Evolutionary conservation across 2,888 invertebrate genomes (phyloP).

Genomic region (Saturnia pavonia): DNA sequence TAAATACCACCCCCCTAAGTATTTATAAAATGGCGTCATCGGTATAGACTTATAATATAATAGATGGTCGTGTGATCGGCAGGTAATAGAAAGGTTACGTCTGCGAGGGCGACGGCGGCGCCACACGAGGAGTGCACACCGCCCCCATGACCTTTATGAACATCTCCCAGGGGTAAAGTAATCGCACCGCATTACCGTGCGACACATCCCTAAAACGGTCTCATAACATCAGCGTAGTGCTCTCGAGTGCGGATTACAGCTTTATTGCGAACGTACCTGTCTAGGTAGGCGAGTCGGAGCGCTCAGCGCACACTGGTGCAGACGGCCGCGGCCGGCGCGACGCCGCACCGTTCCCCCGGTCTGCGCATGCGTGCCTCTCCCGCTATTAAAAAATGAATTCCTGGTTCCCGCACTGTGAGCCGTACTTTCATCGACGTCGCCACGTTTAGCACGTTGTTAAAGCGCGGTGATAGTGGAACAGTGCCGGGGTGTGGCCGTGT

Average conservation of each 20-base stretch:
- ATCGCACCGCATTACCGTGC: conserved; percentile 57
- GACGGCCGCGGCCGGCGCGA: conserved; percentile 44
- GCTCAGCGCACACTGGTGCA: conserved; percentile 66
- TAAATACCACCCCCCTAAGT: conserved; percentile 52
- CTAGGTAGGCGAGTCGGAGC: conserved; percentile 42
- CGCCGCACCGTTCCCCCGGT: conserved; percentile 36
- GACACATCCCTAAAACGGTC: conserved; percentile 45
- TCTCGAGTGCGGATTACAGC: conserved; percentile 40
- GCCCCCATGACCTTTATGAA: conserved; percentile 62
- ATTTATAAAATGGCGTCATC: conserved; percentile 61
- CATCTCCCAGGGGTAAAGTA: conserved; percentile 52
- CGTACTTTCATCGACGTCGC: conserved; percentile 63
- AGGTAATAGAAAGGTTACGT: conserved; percentile 55
- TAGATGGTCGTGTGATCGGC: conserved; percentile 46
- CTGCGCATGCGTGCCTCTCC: conserved; percentile 64
- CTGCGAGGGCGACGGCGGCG: conserved; percentile 34
- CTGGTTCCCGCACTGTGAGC: conserved; percentile 69
- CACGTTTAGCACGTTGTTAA: conserved; percentile 51
- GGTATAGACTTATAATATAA: conserved; percentile 38
- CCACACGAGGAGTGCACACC: conserved; percentile 34
- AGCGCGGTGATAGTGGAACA: conserved; percentile 62
- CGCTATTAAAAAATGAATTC: conserved; percentile 69
- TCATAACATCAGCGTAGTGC: conserved; percentile 44
- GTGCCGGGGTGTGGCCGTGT: conserved; percentile 48
- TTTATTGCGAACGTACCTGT: conserved; percentile 53